These are phyloP conservation scores for Scartelaos histophorus DNA, from an alignment of 2,113 vertebrate genomes.

Conservation along the genomic window DNA sequence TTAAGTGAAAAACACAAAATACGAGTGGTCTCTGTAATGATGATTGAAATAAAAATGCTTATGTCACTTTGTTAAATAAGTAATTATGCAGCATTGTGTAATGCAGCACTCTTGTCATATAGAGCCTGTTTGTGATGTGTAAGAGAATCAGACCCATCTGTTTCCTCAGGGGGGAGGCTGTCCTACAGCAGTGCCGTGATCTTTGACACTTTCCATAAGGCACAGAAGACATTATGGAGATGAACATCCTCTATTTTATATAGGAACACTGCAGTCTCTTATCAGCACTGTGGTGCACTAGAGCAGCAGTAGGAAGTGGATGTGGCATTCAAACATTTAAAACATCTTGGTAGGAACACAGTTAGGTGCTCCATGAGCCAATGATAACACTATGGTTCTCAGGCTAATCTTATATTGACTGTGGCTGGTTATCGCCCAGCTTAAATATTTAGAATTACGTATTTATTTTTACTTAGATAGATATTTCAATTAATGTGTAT, in stretches of 20 bases:
- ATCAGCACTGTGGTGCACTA: constrained; percentile 13
- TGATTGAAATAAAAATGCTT: constrained; percentile 1
- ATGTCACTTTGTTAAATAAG: constrained; percentile 27
- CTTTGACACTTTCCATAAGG: constrained; percentile 63
- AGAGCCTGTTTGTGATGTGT: constrained; percentile 58
- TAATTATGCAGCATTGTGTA: constrained; percentile 23
- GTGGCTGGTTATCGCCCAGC: not conserved
- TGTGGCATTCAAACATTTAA: constrained; percentile 3
- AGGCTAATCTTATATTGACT: not conserved
- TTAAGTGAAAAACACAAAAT: constrained; percentile 47
- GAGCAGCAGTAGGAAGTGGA: constrained; percentile 8
- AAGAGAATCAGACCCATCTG: constrained; percentile 63
- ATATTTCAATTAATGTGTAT: constrained; percentile 62
- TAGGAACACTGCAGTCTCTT: constrained; percentile 12
- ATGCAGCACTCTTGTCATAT: constrained; percentile 32
- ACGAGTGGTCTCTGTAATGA: not conserved
- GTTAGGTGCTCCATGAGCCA: not conserved
- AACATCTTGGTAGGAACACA: not conserved
- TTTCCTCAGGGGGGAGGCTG: constrained; percentile 62
- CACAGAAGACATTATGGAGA: constrained; percentile 38
- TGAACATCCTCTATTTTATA: constrained; percentile 24
- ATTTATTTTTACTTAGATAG: not conserved
- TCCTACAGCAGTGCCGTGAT: constrained; percentile 62
- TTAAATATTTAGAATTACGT: not conserved
- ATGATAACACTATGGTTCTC: not conserved